Percentiles rank a stretch among this genome's conserved stretches.
phyloP scores from a whole-genome alignment of 2,888 invertebrate species.

The Mantis religiosa region DNA sequence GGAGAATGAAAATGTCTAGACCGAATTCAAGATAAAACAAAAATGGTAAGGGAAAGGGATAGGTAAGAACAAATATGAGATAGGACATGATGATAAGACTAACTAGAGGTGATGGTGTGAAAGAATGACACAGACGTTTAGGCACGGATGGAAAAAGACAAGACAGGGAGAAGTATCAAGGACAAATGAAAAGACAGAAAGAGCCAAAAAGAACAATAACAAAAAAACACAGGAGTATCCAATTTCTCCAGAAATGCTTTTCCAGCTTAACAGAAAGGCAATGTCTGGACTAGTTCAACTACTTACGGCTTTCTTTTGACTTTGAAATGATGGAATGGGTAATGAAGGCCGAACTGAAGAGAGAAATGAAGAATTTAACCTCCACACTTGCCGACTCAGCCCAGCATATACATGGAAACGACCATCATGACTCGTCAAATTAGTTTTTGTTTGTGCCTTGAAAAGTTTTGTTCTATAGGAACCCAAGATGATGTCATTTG shows the following conservation, averaged over 20 bases:
- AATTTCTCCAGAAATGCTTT: neutral
- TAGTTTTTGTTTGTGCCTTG: neutral
- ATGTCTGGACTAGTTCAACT: neutral
- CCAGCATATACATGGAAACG: neutral
- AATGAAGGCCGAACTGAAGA: neutral
- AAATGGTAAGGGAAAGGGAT: neutral
- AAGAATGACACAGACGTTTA: constrained; percentile 7
- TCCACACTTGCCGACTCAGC: neutral
- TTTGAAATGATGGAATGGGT: neutral
- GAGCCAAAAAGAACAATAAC: neutral
- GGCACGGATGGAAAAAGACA: neutral
- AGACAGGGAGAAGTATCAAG: neutral
- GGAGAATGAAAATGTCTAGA: neutral
- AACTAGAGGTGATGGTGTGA: constrained; percentile 18
- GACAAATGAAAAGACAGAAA: neutral
- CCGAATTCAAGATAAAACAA: neutral
- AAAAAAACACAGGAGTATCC: neutral
- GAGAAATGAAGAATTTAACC: neutral
- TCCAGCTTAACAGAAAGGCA: neutral
- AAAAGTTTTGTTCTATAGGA: too few relatives aligned
- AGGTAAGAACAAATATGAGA: constrained; percentile 20
- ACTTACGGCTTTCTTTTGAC: neutral
- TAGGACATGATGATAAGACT: constrained; percentile 8
- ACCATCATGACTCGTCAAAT: neutral
- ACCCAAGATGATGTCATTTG: too few relatives aligned